Conservation (phyloP, 2,797 vertebrate species). For the Anolis apletophallus region DNA sequence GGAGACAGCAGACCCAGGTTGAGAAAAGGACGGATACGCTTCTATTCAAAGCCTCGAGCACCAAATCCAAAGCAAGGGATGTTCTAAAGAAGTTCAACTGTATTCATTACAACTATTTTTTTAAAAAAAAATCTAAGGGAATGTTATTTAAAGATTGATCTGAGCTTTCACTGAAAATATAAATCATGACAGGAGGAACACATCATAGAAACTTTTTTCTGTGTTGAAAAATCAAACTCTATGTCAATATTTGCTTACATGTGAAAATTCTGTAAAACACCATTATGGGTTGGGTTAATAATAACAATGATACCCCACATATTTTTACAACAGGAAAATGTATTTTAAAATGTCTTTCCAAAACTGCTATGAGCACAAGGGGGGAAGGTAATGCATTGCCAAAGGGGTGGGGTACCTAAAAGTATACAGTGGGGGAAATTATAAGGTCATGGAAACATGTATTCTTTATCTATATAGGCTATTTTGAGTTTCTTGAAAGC, state of each 20-base stretch:
- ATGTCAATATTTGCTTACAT: neutral
- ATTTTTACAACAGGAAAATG: neutral
- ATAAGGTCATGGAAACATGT: neutral
- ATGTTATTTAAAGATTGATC: slow-evolving; percentile 45
- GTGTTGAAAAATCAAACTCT: neutral
- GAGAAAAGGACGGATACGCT: slow-evolving; percentile 56
- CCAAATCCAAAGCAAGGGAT: slow-evolving; percentile 53
- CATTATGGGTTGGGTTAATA: neutral
- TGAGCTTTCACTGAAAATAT: slow-evolving; percentile 22
- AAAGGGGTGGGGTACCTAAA: neutral
- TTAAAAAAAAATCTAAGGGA: slow-evolving; percentile 25
- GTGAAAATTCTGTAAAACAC: neutral
- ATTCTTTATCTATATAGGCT: neutral
- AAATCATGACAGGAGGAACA: neutral
- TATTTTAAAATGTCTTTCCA: neutral
- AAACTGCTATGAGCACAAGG: neutral
- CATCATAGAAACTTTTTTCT: neutral
- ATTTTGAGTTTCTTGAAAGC: neutral
- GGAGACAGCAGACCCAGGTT: slow-evolving; percentile 58
- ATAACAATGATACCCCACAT: neutral
- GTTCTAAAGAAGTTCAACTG: slow-evolving; percentile 16
- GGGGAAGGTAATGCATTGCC: neutral
- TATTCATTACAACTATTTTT: slow-evolving; percentile 35
- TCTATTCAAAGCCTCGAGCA: slow-evolving; percentile 53
- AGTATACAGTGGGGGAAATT: neutral